Evolutionary conservation across 2,888 invertebrate species (phyloP).

Genomic region (Cerastis rubricosa): DNA sequence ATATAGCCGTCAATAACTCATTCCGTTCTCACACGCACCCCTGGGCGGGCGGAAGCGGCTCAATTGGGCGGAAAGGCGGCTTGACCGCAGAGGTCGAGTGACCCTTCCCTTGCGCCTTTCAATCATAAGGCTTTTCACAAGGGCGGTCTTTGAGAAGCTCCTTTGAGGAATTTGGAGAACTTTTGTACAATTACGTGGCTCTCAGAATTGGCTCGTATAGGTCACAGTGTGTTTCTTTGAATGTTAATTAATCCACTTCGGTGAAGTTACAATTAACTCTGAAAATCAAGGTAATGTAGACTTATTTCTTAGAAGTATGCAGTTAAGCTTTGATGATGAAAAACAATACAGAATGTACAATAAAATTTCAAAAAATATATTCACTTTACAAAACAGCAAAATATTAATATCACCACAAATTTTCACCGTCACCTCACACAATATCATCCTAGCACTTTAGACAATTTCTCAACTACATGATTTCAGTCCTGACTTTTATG

Average conservation of each 20-base stretch:
- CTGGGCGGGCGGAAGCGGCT: slow-evolving; percentile 68
- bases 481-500: slow-evolving; percentile 34
- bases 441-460: slow-evolving; percentile 37
- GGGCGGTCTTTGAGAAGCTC: slow-evolving; percentile 72
- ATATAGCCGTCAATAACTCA: slow-evolving; percentile 65
- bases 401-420: slow-evolving; percentile 61
- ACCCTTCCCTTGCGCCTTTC: slow-evolving; percentile 84
- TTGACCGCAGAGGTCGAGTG: slow-evolving; percentile 87
- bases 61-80: slow-evolving; percentile 87
- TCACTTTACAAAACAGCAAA: slow-evolving; percentile 65
- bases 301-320: background rate
- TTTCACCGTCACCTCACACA: slow-evolving; percentile 57
- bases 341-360: slow-evolving; percentile 24
- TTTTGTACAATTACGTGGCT: slow-evolving; percentile 65
- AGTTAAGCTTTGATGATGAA: background rate
- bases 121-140: slow-evolving; percentile 80
- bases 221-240: slow-evolving; percentile 40
- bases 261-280: slow-evolving; percentile 24
- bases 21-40: slow-evolving; percentile 66
- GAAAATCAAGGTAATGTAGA: slow-evolving; percentile 16
- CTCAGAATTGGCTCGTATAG: slow-evolving; percentile 56
- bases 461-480: slow-evolving; percentile 44
- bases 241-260: slow-evolving; percentile 34
- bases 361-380: slow-evolving; percentile 62
- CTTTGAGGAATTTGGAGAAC: slow-evolving; percentile 71